A percentile compares a stretch with the other conserved stretches of the same genome.
phyloP scores from a whole-genome alignment of 2,888 invertebrate genomes.

The Drosophila kokeensis region DNA sequence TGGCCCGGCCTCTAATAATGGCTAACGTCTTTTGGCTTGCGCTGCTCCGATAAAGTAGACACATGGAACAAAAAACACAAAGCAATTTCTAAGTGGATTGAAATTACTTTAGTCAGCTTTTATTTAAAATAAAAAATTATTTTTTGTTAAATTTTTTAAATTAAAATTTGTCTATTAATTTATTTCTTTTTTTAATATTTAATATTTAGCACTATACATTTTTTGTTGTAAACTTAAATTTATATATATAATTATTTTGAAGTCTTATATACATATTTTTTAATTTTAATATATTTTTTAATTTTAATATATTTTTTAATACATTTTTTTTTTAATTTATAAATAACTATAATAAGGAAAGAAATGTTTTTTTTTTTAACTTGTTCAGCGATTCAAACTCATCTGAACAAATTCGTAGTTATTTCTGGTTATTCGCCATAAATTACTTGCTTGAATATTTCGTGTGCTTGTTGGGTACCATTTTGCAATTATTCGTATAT shows the following conservation, averaged over 20 bases:
- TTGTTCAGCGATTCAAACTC: background rate
- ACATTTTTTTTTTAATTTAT: no score
- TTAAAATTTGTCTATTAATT: fast-evolving
- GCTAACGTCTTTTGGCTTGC: constrained; percentile 37
- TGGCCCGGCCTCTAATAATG: constrained; percentile 20
- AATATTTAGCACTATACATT: no score
- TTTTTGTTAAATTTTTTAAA: background rate
- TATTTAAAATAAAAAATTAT: background rate
- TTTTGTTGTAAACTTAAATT: no score
- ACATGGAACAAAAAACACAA: background rate
- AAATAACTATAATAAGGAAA: no score
- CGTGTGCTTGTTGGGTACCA: background rate
- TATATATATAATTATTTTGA: no score
- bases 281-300: no score
- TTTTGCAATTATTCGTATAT: background rate
- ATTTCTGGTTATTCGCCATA: background rate
- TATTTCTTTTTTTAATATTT: no score
- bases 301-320: no score
- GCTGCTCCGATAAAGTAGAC: constrained; percentile 53
- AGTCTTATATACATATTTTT: no score
- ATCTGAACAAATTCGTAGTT: background rate
- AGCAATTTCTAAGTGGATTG: background rate
- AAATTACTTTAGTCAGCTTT: background rate
- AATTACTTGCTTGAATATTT: background rate
- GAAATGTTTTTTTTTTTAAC: background rate